Evolutionary conservation across 2,797 vertebrate species (phyloP).

Genomic region (Peromyscus melanophrys): DNA sequence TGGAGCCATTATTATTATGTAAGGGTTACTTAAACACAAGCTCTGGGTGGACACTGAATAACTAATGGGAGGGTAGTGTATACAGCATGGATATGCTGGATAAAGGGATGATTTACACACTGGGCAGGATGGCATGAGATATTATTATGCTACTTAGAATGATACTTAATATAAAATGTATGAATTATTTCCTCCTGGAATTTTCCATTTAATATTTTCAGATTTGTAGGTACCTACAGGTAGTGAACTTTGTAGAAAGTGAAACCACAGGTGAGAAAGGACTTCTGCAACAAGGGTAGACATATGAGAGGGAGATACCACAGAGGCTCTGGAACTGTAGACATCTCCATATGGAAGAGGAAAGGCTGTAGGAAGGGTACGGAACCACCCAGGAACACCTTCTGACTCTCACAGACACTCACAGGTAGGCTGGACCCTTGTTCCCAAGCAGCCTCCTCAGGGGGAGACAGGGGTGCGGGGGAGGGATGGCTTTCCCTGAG

Average conservation of each 20-base stretch:
- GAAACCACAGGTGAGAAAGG: background rate
- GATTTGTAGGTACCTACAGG: background rate
- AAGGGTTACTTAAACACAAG: background rate
- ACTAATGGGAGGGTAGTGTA: background rate
- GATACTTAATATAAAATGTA: background rate
- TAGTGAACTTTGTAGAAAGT: background rate
- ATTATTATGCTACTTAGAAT: background rate
- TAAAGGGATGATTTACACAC: background rate
- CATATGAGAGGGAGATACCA: background rate
- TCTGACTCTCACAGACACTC: accelerated
- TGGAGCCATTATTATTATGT: background rate
- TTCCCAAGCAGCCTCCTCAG: background rate
- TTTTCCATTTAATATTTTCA: background rate
- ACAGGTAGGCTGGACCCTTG: background rate
- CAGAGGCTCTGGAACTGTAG: background rate
- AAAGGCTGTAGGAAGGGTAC: background rate
- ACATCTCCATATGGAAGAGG: background rate
- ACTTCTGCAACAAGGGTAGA: background rate
- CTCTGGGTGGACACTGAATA: background rate
- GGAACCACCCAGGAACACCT: background rate
- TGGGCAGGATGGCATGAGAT: background rate
- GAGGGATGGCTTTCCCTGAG: background rate
- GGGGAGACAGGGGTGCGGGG: background rate
- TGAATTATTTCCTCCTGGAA: background rate
- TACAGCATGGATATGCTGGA: background rate